Evolutionary conservation across 2,113 vertebrate genomes (phyloP).

Genomic region (Regulus satrapa): DNA sequence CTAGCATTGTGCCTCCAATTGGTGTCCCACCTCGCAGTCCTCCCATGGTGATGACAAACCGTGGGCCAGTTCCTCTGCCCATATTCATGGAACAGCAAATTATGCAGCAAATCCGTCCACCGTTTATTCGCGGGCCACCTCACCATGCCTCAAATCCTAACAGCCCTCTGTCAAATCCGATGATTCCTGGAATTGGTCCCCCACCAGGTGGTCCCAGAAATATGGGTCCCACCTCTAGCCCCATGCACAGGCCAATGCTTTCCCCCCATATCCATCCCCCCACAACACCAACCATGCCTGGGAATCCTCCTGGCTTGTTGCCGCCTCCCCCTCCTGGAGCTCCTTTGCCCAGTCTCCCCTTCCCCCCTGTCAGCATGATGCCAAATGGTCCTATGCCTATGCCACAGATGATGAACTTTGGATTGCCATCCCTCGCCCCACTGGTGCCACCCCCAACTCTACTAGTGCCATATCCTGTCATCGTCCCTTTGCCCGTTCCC

Average conservation of each 20-base stretch:
- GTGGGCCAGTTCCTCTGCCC: conserved; percentile 93
- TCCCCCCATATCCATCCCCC: conserved; percentile 91
- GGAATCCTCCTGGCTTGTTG: conserved; percentile 86
- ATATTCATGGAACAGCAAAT: conserved; percentile 99
- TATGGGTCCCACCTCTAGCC: conserved; percentile 87
- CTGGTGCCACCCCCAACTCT: conserved; percentile 95
- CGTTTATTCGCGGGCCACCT: conserved; percentile 84
- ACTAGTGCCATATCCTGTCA: conserved; percentile 96
- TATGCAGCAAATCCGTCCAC: conserved; percentile 94
- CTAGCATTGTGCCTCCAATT: conserved; percentile 81
- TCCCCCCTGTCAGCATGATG: conserved; percentile 93
- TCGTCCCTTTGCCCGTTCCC: conserved; percentile 94
- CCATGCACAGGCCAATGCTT: conserved; percentile 93
- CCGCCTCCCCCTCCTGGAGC: conserved; percentile 84
- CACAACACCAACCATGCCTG: conserved; percentile 83
- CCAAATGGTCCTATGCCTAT: conserved; percentile 90
- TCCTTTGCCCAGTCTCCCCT: conserved; percentile 87
- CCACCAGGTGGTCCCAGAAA: conserved; percentile 84
- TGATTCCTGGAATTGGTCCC: conserved; percentile 90
- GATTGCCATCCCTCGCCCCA: conserved; percentile 93
- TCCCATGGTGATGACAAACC: conserved; percentile 97
- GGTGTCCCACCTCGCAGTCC: conserved; percentile 91
- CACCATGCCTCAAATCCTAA: conserved; percentile 87
- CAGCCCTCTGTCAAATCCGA: conserved; percentile 91
- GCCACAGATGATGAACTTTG: conserved; percentile 95